phyloP scores from a whole-genome alignment of 2,888 invertebrate genomes.

The Idaea straminata region DNA sequence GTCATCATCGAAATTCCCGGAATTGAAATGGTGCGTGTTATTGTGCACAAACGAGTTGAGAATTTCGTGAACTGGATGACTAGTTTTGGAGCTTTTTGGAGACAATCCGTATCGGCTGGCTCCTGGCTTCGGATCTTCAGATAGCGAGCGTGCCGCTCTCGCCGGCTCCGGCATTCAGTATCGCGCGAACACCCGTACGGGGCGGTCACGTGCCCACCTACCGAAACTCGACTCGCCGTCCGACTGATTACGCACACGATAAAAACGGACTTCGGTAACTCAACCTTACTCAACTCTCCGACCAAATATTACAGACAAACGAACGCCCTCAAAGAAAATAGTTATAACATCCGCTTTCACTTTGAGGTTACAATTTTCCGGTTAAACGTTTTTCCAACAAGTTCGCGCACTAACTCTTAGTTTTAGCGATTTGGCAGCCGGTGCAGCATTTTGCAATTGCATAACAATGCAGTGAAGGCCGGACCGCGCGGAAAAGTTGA shows the following conservation, averaged over 20 bases:
- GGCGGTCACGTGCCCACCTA: slow-evolving; percentile 56
- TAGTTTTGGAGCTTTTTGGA: slow-evolving; percentile 47
- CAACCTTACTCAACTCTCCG: slow-evolving; percentile 48
- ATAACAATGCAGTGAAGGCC: slow-evolving; percentile 73
- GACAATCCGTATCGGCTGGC: slow-evolving; percentile 47
- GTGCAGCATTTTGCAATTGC: slow-evolving; percentile 61
- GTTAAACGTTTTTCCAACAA: slow-evolving; percentile 53
- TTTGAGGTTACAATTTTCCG: slow-evolving; percentile 58
- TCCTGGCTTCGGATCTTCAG: slow-evolving; percentile 38
- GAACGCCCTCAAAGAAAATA: slow-evolving; percentile 17
- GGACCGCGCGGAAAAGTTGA: slow-evolving; percentile 66
- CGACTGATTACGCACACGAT: slow-evolving; percentile 59
- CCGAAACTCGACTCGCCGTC: slow-evolving; percentile 41
- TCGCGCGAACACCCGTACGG: slow-evolving; percentile 60
- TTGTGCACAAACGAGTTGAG: slow-evolving; percentile 3
- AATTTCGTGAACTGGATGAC: not conserved
- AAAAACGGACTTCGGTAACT: slow-evolving; percentile 55
- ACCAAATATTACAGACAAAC: slow-evolving; percentile 51
- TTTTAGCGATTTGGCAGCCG: slow-evolving; percentile 56
- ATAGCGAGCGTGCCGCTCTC: slow-evolving; percentile 38
- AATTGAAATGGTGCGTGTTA: not conserved
- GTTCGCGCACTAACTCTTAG: slow-evolving; percentile 47
- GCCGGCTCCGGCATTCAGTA: slow-evolving; percentile 47
- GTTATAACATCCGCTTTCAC: slow-evolving; percentile 38
- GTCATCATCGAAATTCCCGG: not conserved